These are phyloP conservation scores for Tupaia tana DNA, from an alignment of 2,113 vertebrate genomes.

Conservation along the genomic window DNA sequence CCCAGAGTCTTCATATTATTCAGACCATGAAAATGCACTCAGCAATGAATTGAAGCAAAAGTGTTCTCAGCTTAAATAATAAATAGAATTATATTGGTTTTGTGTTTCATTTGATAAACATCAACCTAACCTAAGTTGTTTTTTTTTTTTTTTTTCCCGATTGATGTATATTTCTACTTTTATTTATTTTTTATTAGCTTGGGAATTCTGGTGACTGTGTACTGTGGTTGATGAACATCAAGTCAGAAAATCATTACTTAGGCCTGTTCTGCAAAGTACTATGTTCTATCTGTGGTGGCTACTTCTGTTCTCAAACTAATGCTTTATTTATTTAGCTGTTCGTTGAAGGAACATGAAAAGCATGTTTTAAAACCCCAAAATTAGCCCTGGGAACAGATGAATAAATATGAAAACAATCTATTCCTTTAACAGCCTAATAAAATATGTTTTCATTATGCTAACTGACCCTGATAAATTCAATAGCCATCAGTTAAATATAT, in stretches of 20 bases:
- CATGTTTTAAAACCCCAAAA: slow-evolving; percentile 71
- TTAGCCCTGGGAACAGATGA: slow-evolving; percentile 83
- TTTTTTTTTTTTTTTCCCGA: neutral
- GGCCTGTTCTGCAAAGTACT: slow-evolving; percentile 9
- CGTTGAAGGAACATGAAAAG: slow-evolving; percentile 79
- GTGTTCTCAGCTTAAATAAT: slow-evolving; percentile 6
- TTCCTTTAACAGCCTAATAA: slow-evolving; percentile 82
- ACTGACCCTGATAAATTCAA: slow-evolving; percentile 82
- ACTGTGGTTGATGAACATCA: slow-evolving; percentile 21
- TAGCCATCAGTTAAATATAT: slow-evolving; percentile 78
- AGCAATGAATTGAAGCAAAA: neutral
- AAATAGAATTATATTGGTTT: neutral
- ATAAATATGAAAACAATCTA: slow-evolving; percentile 85
- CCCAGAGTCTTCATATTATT: neutral
- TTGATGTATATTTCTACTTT: slow-evolving; percentile 17
- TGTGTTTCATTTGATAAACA: slow-evolving; percentile 58
- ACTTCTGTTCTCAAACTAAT: slow-evolving; percentile 70
- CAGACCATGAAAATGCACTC: neutral
- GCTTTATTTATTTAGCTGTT: slow-evolving; percentile 84
- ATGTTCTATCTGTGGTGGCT: neutral
- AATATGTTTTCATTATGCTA: slow-evolving; percentile 82
- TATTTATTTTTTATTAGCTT: slow-evolving; percentile 52
- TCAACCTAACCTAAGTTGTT: neutral
- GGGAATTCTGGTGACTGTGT: slow-evolving; percentile 41
- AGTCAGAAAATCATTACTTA: slow-evolving; percentile 64